Evolutionary conservation across 2,113 vertebrate genomes (phyloP).

Genomic region (Lophura nycthemera): DNA sequence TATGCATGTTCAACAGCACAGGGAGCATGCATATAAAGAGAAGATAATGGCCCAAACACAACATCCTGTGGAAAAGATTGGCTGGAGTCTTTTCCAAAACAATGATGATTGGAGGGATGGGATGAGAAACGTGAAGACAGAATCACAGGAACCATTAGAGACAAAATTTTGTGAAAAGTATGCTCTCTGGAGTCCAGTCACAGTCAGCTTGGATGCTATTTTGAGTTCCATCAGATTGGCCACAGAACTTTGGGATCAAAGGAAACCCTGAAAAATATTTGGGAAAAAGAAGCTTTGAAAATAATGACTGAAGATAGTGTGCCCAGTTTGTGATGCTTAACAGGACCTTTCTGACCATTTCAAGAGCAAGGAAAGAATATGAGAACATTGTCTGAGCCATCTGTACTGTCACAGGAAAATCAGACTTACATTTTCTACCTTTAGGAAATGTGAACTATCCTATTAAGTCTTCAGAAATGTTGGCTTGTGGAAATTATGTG

Average conservation of each 20-base stretch:
- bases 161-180: neutral
- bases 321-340: neutral
- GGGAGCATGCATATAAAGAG: neutral
- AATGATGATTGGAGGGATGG: neutral
- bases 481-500: neutral
- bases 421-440: neutral
- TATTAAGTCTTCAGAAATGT: neutral
- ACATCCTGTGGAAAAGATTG: neutral
- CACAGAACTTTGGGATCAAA: neutral
- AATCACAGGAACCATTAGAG: neutral
- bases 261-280: neutral
- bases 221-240: neutral
- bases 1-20: neutral
- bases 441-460: constrained; percentile 4
- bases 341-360: neutral
- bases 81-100: neutral
- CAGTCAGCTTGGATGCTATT: fast-evolving
- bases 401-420: neutral
- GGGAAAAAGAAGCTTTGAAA: neutral
- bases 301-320: neutral
- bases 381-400: neutral
- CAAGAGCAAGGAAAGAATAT: neutral
- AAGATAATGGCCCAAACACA: neutral
- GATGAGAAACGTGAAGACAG: neutral
- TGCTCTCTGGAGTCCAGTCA: neutral